Conservation (phyloP, 23 tunicate genomes). For the Trididemnum clinides region DNA sequence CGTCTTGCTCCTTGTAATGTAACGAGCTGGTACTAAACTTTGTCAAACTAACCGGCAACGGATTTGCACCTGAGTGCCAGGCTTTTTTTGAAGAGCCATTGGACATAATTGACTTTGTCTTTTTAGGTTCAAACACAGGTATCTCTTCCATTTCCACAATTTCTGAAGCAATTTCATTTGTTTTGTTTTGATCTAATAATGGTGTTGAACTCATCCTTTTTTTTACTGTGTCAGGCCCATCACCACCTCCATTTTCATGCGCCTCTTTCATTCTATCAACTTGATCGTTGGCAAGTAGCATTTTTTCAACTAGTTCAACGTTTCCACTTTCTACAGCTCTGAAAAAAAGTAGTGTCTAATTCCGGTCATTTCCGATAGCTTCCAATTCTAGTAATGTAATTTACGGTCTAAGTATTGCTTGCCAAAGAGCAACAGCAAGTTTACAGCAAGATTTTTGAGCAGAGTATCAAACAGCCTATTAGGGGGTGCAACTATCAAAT, state of each 20-base stretch:
- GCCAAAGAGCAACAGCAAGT: too few relatives aligned
- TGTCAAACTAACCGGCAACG: neutral
- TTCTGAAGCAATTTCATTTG: neutral
- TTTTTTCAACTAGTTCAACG: constrained; percentile 33
- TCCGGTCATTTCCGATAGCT: too few relatives aligned
- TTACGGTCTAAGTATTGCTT: too few relatives aligned
- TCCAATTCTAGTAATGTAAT: too few relatives aligned
- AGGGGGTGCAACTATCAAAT: too few relatives aligned
- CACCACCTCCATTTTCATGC: neutral
- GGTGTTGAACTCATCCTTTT: neutral
- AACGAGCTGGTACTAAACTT: neutral
- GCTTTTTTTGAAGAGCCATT: too few relatives aligned
- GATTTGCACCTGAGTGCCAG: too few relatives aligned
- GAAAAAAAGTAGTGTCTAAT: neutral
- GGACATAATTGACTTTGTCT: neutral
- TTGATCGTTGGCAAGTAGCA: neutral
- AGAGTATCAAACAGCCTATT: too few relatives aligned
- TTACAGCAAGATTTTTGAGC: too few relatives aligned
- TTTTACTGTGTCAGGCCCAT: neutral
- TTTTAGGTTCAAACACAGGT: neutral
- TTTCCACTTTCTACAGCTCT: constrained; percentile 73
- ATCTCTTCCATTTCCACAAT: neutral
- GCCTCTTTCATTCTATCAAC: neutral
- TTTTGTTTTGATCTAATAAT: neutral
- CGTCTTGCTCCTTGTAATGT: neutral